Evolutionary conservation across 2,888 invertebrate genomes (phyloP), one percentile per base, ranked within the genome.

Genomic region (Trissolcus brochymenae): DNA sequence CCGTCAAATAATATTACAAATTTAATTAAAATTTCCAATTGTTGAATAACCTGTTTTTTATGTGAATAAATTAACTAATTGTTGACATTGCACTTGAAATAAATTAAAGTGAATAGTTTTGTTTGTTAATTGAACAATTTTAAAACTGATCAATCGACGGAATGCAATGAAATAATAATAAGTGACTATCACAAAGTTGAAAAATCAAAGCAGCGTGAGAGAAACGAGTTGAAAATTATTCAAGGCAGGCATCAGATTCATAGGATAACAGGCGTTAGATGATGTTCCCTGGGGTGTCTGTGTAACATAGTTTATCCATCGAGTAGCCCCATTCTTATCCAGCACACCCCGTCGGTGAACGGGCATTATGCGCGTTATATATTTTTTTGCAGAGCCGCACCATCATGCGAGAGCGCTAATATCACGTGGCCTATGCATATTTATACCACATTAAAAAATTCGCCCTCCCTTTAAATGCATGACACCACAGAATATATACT

Each of bases 301-400:
- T 84, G 87, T 87, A 87, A 90, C 90, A 90, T 89, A 88, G 89
- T 89, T 90, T 90, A 90, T 90, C 90, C 90, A 90, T 90, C 82
- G 88, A 87, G 84, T 64, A 84, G 84, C 82, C 85, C 83, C 84
- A 76, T 79, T 79, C 64, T 66, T 72, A 74, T 83, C 83, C 73
- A 71, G 81, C 65, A 72, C 65, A 62, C 78, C 76, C 76, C 59
- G 67, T 67, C 64, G 67, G 71, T 75, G 66, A 70, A 55, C 67
- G 54, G 62, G 79, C 82, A 81, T 83, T 80, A 82, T 82, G 81
- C 75, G 82, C 81, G 83, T 82, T 82, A 86, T 86, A 86, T 85
- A 85, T 86, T 87, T 86, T 87, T 85, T 81, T 79, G 70, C 80
- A 57, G 81, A 82, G 82, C 59, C 73, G 70, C 62, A 19, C 11